A percentile compares a stretch with the other conserved stretches of the same genome.
Evolutionary conservation across 2,888 invertebrate species (phyloP).

Genomic region (Melangyna quadrimaculata): DNA sequence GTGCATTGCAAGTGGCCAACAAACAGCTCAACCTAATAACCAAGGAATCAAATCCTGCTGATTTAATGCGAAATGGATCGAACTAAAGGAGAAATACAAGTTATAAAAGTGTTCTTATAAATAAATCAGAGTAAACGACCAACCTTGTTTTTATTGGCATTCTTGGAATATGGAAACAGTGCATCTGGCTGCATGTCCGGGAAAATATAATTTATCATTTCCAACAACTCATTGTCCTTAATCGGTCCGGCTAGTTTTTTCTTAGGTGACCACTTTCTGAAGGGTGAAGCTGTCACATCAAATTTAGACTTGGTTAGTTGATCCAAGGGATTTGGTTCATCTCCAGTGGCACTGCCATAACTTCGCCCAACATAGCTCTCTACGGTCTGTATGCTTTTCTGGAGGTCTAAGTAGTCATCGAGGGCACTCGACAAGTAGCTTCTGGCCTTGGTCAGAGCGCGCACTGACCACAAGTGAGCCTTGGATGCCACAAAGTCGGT

Average conservation of each 20-base stretch:
- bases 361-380: slow-evolving; percentile 78
- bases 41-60: slow-evolving; percentile 89
- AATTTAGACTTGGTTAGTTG: slow-evolving; percentile 89
- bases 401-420: slow-evolving; percentile 86
- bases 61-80: slow-evolving; percentile 85
- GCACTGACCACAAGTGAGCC: slow-evolving; percentile 90
- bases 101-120: not conserved
- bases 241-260: slow-evolving; percentile 89
- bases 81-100: slow-evolving; percentile 79
- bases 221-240: slow-evolving; percentile 87
- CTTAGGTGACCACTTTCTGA: slow-evolving; percentile 71
- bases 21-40: slow-evolving; percentile 91
- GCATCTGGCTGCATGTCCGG: slow-evolving; percentile 90
- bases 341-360: slow-evolving; percentile 82
- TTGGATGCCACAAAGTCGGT: slow-evolving; percentile 92
- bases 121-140: slow-evolving; percentile 71
- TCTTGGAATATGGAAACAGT: slow-evolving; percentile 82
- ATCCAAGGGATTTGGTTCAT: slow-evolving; percentile 84
- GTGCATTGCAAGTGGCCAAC: slow-evolving; percentile 87
- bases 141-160: slow-evolving; percentile 81
- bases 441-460: slow-evolving; percentile 84
- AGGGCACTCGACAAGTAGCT: slow-evolving; percentile 91
- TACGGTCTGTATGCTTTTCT: slow-evolving; percentile 77
- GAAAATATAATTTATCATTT: slow-evolving; percentile 91
- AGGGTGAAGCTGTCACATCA: slow-evolving; percentile 24